Percentiles rank a stretch among this genome's conserved stretches.
phyloP scores from a whole-genome alignment of 2,797 vertebrate species.

The Danio jaintianensis region DNA sequence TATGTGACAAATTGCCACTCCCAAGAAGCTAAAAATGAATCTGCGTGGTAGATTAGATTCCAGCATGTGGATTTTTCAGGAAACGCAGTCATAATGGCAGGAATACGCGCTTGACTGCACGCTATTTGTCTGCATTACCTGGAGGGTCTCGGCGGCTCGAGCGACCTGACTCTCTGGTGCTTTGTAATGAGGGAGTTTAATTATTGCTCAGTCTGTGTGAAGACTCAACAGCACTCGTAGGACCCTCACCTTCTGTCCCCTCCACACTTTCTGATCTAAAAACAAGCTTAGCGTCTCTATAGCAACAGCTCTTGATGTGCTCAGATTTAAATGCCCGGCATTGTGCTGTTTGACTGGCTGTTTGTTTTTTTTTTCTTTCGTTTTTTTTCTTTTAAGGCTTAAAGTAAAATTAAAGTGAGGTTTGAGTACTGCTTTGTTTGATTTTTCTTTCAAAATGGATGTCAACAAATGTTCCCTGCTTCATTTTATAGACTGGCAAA shows the following conservation, averaged over 20 bases:
- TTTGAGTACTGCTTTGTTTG: not conserved
- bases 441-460: not conserved
- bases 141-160: slow-evolving; percentile 38
- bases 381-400: not conserved
- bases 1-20: slow-evolving; percentile 22
- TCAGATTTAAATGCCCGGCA: slow-evolving; percentile 46
- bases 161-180: slow-evolving; percentile 43
- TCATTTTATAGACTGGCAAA: not conserved
- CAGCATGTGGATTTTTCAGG: slow-evolving; percentile 21
- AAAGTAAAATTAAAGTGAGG: slow-evolving; percentile 26
- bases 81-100: slow-evolving; percentile 47
- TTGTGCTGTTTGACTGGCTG: slow-evolving; percentile 43
- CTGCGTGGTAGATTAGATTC: slow-evolving; percentile 28
- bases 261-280: slow-evolving; percentile 37
- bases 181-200: slow-evolving; percentile 61
- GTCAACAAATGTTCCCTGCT: not conserved
- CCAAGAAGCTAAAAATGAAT: not conserved
- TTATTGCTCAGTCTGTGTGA: slow-evolving; percentile 54
- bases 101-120: slow-evolving; percentile 62
- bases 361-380: not conserved
- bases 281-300: slow-evolving; percentile 52
- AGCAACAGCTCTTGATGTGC: slow-evolving; percentile 47
- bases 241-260: slow-evolving; percentile 52
- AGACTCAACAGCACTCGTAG: slow-evolving; percentile 45
- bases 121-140: slow-evolving; percentile 58